Evolutionary conservation across 1,140 invertebrate species (phyloP).

Genomic region (Anoplolepis gracilipes): DNA sequence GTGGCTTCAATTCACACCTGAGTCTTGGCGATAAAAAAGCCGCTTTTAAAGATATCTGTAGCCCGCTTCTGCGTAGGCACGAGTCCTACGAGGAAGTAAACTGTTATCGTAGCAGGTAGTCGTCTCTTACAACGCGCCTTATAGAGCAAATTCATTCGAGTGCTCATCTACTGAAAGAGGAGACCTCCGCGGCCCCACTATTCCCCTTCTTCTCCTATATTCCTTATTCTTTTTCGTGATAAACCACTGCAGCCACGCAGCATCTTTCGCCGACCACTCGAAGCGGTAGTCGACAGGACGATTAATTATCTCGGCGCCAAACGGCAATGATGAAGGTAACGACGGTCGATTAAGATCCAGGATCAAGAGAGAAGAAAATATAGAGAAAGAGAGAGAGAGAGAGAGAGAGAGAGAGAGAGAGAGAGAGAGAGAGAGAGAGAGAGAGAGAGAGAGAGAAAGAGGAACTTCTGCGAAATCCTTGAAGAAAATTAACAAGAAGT

Average conservation of each 20-base stretch:
- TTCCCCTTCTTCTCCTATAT: neutral
- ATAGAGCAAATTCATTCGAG: slow-evolving; percentile 72
- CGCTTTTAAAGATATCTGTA: slow-evolving; percentile 77
- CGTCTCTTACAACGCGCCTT: slow-evolving; percentile 44
- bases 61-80: slow-evolving; percentile 51
- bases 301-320: slow-evolving; percentile 65
- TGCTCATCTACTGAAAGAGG: slow-evolving; percentile 30
- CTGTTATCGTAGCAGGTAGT: slow-evolving; percentile 77
- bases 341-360: slow-evolving; percentile 58
- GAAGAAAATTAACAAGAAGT: slow-evolving; percentile 49
- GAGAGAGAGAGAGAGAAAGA: neutral
- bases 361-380: slow-evolving; percentile 6
- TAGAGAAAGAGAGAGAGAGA: too few relatives aligned
- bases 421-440: neutral
- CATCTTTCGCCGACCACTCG: slow-evolving; percentile 36
- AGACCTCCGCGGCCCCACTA: neutral
- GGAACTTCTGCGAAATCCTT: slow-evolving; percentile 54
- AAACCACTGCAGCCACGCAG: slow-evolving; percentile 28
- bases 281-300: slow-evolving; percentile 52
- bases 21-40: slow-evolving; percentile 77
- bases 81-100: slow-evolving; percentile 48
- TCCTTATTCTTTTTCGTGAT: slow-evolving; percentile 50
- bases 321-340: slow-evolving; percentile 56
- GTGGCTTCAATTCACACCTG: slow-evolving; percentile 80
- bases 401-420: slow-evolving; percentile 30